Evolutionary conservation across 2,797 vertebrate species (phyloP).

Genomic region (Heteromormyrus szaboi): DNA sequence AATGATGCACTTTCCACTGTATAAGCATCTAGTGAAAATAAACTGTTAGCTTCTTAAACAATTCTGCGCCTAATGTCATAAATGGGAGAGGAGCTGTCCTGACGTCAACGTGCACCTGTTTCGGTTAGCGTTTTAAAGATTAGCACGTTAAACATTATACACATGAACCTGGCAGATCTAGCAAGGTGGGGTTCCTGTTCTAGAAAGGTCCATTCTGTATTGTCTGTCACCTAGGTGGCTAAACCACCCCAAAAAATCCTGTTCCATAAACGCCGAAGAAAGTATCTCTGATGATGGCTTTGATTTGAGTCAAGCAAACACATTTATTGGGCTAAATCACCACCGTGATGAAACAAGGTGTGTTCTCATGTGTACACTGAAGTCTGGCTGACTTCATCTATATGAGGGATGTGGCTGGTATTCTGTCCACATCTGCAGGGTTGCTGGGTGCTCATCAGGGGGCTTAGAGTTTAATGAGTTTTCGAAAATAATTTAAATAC

Average conservation of each 20-base stretch:
- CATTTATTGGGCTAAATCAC: not conserved
- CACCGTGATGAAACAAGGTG: not conserved
- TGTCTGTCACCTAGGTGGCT: not conserved
- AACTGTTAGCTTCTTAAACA: not conserved
- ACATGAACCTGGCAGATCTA: not conserved
- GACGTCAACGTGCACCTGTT: not conserved
- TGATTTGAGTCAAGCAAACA: not conserved
- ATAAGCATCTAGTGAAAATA: not conserved
- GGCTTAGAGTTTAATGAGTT: not conserved
- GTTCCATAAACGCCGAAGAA: not conserved
- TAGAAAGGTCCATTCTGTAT: not conserved
- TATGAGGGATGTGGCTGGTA: not conserved
- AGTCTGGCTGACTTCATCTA: not conserved
- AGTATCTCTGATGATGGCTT: not conserved
- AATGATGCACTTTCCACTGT: not conserved
- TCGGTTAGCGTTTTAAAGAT: not conserved
- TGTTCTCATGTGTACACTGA: not conserved
- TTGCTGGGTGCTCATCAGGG: not conserved
- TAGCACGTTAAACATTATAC: not conserved
- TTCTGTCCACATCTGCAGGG: not conserved
- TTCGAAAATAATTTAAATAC: constrained; percentile 9
- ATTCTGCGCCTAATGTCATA: not conserved
- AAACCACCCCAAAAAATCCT: not conserved
- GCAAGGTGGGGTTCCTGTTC: not conserved
- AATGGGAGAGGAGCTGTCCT: not conserved